These are phyloP conservation scores for Eulemur coronatus DNA, from an alignment of 2,797 vertebrate genomes.

Conservation along the genomic window DNA sequence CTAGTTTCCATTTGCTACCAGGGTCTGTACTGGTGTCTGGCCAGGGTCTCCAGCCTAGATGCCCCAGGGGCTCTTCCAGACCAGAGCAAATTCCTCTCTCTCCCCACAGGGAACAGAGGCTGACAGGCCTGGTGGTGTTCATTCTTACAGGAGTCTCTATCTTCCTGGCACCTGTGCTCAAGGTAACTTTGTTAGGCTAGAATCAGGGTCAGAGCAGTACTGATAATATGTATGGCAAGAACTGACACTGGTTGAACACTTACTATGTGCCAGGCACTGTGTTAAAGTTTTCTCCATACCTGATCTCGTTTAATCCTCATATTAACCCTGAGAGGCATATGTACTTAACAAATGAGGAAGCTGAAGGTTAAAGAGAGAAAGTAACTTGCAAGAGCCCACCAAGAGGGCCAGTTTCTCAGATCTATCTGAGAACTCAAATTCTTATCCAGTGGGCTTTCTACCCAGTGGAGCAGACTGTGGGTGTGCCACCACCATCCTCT, in stretches of 20 bases:
- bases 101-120: constrained; percentile 85
- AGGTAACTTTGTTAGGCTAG: constrained; percentile 79
- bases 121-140: constrained; percentile 86
- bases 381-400: background rate
- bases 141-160: constrained; percentile 85
- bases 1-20: background rate
- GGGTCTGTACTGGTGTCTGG: background rate
- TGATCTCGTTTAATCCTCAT: background rate
- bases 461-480: background rate
- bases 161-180: constrained; percentile 87
- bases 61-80: background rate
- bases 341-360: background rate
- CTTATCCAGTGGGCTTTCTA: background rate
- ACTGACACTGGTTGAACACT: background rate
- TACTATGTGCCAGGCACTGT: background rate
- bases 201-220: background rate
- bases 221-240: background rate
- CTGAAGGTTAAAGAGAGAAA: background rate
- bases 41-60: background rate
- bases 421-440: constrained; percentile 22
- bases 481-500: background rate
- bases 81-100: background rate
- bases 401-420: background rate
- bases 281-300: background rate
- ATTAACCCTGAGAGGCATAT: background rate